phyloP scores from a whole-genome alignment of 2,797 vertebrate genomes.

The Sylvia borin region DNA sequence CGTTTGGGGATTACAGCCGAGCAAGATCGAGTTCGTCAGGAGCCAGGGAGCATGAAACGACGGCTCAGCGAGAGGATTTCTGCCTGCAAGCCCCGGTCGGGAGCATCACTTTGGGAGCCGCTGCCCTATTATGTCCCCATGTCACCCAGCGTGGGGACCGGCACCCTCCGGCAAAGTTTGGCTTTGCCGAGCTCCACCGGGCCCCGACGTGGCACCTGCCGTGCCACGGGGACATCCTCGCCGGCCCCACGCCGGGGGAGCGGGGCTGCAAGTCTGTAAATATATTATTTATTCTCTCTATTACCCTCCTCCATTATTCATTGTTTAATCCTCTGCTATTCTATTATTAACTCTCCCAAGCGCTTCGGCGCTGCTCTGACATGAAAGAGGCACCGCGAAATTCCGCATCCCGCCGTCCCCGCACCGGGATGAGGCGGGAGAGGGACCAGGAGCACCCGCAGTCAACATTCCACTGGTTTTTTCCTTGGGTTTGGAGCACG shows the following conservation, averaged over 20 bases:
- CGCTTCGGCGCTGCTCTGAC: slow-evolving; percentile 51
- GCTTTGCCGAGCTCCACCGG: background rate
- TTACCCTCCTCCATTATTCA: slow-evolving; percentile 73
- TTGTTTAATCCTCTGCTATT: slow-evolving; percentile 53
- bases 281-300: slow-evolving; percentile 71
- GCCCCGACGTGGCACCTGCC: background rate
- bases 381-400: slow-evolving; percentile 46
- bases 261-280: slow-evolving; percentile 34
- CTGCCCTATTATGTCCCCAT: accelerated
- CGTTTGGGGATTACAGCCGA: background rate
- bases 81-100: background rate
- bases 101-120: background rate
- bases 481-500: background rate
- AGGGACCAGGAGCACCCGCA: accelerated
- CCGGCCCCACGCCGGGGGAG: background rate
- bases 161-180: background rate
- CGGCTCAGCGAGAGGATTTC: background rate
- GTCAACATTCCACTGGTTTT: accelerated
- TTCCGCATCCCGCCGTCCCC: background rate
- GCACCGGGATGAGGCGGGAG: background rate
- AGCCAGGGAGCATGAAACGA: slow-evolving; percentile 28
- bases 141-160: accelerated
- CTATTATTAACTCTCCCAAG: slow-evolving; percentile 73
- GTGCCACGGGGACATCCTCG: background rate
- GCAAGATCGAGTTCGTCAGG: background rate